phyloP scores from a whole-genome alignment of 64 coral and sea anemone genomes.

The Pocillopora damicornis region DNA sequence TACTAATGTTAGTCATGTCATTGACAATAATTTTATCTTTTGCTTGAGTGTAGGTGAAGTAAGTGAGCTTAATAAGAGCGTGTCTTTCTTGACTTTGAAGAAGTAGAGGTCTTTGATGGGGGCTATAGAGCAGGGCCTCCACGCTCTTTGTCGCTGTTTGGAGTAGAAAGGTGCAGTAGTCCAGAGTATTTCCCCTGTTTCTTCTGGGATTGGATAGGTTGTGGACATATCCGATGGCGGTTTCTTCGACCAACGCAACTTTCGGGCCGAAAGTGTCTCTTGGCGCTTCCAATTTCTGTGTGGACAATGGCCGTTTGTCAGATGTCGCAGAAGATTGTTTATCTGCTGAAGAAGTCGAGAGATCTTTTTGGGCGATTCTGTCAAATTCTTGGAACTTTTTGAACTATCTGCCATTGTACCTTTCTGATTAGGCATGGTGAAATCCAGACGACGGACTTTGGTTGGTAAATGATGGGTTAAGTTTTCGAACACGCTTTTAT shows the following conservation, averaged over 20 bases:
- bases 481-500: constrained; percentile 45
- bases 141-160: constrained; percentile 77
- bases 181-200: constrained; percentile 73
- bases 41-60: constrained; percentile 61
- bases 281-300: constrained; percentile 51
- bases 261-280: constrained; percentile 60
- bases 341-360: constrained; percentile 63
- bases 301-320: constrained; percentile 69
- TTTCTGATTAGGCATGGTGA: constrained; percentile 47
- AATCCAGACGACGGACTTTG: constrained; percentile 15
- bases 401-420: constrained; percentile 26
- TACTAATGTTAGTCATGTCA: constrained; percentile 68
- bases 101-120: constrained; percentile 80
- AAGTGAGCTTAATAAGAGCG: constrained; percentile 54
- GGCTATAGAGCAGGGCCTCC: constrained; percentile 79
- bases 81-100: constrained; percentile 69
- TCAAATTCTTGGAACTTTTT: constrained; percentile 54
- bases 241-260: constrained; percentile 62
- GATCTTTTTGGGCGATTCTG: constrained; percentile 64
- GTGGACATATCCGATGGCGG: constrained; percentile 60
- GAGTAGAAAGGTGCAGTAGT: constrained; percentile 61
- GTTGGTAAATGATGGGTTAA: constrained; percentile 32
- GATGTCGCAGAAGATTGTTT: constrained; percentile 50
- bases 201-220: constrained; percentile 67
- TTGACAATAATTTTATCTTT: constrained; percentile 71